Evolutionary conservation across 1,140 invertebrate species (phyloP), one percentile per base, ranked within the genome.

Genomic region (Plectus sambesii): DNA sequence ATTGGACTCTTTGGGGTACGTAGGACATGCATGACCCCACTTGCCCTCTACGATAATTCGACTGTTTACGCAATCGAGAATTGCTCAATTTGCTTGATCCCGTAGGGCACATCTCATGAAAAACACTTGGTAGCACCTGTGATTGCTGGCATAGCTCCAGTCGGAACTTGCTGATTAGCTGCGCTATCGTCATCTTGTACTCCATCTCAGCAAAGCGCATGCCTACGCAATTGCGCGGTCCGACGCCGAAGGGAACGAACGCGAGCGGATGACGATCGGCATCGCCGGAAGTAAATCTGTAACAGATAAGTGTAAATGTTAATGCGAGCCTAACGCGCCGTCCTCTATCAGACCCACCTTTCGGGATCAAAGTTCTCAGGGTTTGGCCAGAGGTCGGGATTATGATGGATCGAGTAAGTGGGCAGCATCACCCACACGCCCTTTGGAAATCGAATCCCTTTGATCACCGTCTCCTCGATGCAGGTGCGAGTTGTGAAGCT

Each of bases 201-300:
- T 82, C 76, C 43, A 82, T 57, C 3, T 79, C 47, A 2, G 79
- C 82, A 42, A 84, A 79, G 29, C 80, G 72, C 66, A 75, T 73
- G 38, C 79, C 80, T 19, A 78, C 65, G 51, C 77, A 78, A 53
- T 70, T 71, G 23, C 75, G 53, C 3, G 75, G 76, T 6, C 77
- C 77, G 12, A 59, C 55, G n/a, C 77, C 77, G 58, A 78, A 79
- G 3, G 76, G 73, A 1, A 75, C 38, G 51, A 65, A 77, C 0
- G 65, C 53, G 27, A 67, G 65, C 3, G 67, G 64, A 19, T 71
- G n/a, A n/a, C n/a, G 36, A 9, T 59, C 30, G 6, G 50, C 53
- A 5, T 43, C 36, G 3, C 27, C 35, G 5, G 22, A 17, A 3
- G 24, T 24, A 17, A 54, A 81, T n/a, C n/a, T n/a, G n/a, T n/a